Evolutionary conservation across 2,888 invertebrate genomes (phyloP).

Genomic region (Autographa gamma): DNA sequence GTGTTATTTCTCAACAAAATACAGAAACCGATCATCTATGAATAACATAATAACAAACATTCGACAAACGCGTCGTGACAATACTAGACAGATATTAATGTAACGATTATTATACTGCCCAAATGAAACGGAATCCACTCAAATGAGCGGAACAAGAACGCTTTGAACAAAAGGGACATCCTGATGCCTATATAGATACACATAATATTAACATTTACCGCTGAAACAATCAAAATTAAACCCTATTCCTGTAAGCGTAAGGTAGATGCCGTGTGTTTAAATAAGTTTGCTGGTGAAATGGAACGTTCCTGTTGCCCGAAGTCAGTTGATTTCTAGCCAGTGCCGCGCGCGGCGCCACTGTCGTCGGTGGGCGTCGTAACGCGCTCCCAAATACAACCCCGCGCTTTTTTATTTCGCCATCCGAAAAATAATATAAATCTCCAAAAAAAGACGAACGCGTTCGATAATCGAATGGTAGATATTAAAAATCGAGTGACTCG

Average conservation of each 20-base stretch:
- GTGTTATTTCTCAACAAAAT: conserved; percentile 20
- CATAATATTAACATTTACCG: conserved; percentile 28
- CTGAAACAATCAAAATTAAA: conserved; percentile 39
- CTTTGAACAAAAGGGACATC: conserved; percentile 84
- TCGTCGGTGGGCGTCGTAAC: conserved; percentile 82
- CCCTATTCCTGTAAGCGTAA: conserved; percentile 60
- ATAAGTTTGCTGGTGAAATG: conserved; percentile 65
- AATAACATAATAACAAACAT: conserved; percentile 33
- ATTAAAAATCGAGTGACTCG: conserved; percentile 38
- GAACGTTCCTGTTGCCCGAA: conserved; percentile 77
- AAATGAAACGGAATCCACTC: conserved; percentile 76
- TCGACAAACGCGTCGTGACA: conserved; percentile 35
- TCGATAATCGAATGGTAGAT: conserved; percentile 29
- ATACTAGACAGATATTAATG: conserved; percentile 65
- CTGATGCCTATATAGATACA: conserved; percentile 70
- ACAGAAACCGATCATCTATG: conserved; percentile 20
- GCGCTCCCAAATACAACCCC: conserved; percentile 69
- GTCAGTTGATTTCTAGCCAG: conserved; percentile 77
- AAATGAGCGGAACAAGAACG: conserved; percentile 78
- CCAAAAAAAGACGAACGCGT: conserved; percentile 47
- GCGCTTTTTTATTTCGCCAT: conserved; percentile 67
- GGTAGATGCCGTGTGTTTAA: conserved; percentile 54
- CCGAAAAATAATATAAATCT: conserved; percentile 53
- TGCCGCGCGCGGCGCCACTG: conserved; percentile 87
- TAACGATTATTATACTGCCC: conserved; percentile 68